phyloP scores from a whole-genome alignment of 2,797 vertebrate species.

The Melanotaenia boesemani region DNA sequence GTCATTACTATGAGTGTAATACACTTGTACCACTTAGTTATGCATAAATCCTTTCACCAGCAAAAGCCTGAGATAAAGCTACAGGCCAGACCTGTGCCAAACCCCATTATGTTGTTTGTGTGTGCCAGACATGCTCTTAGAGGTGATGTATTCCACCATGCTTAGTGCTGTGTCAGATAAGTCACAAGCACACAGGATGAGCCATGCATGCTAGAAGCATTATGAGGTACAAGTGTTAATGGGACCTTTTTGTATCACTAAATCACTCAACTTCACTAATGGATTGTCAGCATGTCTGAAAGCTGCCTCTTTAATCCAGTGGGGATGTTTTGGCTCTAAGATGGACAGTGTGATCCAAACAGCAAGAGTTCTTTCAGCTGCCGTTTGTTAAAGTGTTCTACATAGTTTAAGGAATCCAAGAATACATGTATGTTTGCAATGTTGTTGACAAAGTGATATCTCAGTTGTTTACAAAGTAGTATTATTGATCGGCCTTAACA shows the following conservation, averaged over 20 bases:
- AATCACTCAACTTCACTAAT: slow-evolving; percentile 69
- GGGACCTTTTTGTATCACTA: slow-evolving; percentile 58
- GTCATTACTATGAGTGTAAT: slow-evolving; percentile 54
- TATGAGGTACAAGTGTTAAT: slow-evolving; percentile 72
- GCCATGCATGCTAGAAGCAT: slow-evolving; percentile 53
- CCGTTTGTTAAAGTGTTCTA: slow-evolving; percentile 43
- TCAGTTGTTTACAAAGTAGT: slow-evolving; percentile 10
- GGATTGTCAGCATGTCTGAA: slow-evolving; percentile 73
- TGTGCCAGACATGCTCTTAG: slow-evolving; percentile 42
- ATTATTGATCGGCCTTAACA: slow-evolving; percentile 21
- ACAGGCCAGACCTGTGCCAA: slow-evolving; percentile 14
- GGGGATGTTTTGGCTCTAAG: slow-evolving; percentile 66
- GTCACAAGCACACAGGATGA: slow-evolving; percentile 46
- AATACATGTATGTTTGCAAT: slow-evolving; percentile 32
- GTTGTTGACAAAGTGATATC: slow-evolving; percentile 22
- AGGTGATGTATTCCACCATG: slow-evolving; percentile 21
- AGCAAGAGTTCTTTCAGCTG: slow-evolving; percentile 49
- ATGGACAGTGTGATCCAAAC: slow-evolving; percentile 51
- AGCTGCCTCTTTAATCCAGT: slow-evolving; percentile 74
- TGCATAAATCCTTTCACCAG: slow-evolving; percentile 52
- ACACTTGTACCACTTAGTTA: slow-evolving; percentile 22
- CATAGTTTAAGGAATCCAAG: slow-evolving; percentile 52
- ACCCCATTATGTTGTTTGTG: slow-evolving; percentile 24
- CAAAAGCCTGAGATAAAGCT: slow-evolving; percentile 34
- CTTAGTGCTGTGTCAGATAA: slow-evolving; percentile 48